Conservation (phyloP, 1,140 invertebrate species). For the Fragariocoptes setiger region DNA sequence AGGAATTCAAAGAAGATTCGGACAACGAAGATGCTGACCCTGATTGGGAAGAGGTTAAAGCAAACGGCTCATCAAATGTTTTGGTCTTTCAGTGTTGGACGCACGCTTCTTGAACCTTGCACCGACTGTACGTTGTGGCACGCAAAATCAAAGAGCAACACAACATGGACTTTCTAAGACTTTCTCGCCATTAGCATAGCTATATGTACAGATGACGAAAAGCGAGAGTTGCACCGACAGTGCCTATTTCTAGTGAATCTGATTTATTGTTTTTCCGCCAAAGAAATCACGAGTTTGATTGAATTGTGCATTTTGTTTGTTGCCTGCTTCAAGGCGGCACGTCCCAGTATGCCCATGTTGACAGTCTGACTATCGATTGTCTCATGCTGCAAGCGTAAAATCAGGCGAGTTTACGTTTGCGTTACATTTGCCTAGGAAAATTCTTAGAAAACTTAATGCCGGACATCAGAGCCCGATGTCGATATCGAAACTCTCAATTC, state of each 20-base stretch:
- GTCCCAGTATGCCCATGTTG: neutral
- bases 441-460: no score
- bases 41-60: conserved; percentile 20
- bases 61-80: conserved; percentile 5
- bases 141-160: neutral
- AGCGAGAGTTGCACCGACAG: neutral
- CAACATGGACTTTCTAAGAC: no score
- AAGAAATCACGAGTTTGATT: neutral
- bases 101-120: no score
- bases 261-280: neutral
- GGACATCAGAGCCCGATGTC: no score
- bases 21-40: conserved; percentile 5
- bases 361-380: no score
- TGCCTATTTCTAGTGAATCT: neutral
- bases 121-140: neutral
- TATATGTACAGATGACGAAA: neutral
- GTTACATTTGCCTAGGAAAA: no score
- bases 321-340: neutral
- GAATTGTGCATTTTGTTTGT: neutral
- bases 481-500: no score
- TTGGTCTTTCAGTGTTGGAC: neutral
- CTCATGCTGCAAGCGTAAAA: no score
- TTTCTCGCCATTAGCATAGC: neutral
- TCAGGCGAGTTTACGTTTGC: no score
- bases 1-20: neutral